These are phyloP conservation scores for Lasiurus cinereus DNA, from an alignment of 2,113 vertebrate species.

Conservation along the genomic window DNA sequence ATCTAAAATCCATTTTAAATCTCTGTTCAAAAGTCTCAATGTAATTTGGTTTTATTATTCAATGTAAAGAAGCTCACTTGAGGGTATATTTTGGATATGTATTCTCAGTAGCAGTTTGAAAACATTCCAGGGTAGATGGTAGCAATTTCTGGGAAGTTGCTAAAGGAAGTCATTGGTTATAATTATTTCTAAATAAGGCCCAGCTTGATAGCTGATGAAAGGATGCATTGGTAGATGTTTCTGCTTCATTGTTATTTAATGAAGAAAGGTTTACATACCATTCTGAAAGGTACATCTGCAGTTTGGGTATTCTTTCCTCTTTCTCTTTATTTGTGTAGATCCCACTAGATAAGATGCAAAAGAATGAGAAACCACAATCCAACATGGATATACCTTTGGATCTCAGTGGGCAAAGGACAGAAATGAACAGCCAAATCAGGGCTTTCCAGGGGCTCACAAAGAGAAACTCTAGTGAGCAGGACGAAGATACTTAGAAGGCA, in stretches of 20 bases:
- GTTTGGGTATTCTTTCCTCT: background rate
- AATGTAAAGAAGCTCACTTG: background rate
- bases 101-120: constrained; percentile 37
- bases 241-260: background rate
- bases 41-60: constrained; percentile 50
- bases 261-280: background rate
- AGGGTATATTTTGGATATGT: background rate
- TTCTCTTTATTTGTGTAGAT: background rate
- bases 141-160: constrained; percentile 24
- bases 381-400: background rate
- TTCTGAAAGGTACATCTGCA: background rate
- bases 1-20: constrained; percentile 50
- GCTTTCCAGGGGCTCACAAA: background rate
- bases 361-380: background rate
- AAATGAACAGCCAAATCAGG: background rate
- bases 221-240: background rate
- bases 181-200: background rate
- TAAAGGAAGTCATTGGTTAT: background rate
- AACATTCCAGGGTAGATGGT: background rate
- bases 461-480: background rate
- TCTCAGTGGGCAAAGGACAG: background rate
- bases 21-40: constrained; percentile 34
- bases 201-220: background rate
- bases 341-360: background rate
- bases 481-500: too few relatives aligned